Conservation (phyloP, 1,140 invertebrate genomes). For the Hirudo medicinalis region DNA sequence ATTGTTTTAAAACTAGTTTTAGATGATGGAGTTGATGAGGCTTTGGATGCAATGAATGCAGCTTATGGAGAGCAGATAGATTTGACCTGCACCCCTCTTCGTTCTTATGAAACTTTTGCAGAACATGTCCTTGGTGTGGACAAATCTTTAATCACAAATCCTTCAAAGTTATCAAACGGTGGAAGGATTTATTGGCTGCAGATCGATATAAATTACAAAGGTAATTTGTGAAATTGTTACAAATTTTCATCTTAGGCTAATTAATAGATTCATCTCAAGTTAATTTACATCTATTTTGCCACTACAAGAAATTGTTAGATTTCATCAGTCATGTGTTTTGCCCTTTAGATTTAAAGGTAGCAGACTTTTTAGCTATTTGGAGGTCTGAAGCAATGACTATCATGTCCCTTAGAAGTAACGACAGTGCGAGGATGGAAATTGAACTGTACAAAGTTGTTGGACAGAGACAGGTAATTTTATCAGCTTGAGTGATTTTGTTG, state of each 20-base stretch:
- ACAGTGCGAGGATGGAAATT: constrained; percentile 11
- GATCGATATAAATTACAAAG: constrained; percentile 18
- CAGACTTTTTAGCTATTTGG: constrained; percentile 11
- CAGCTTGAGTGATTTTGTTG: too few relatives aligned
- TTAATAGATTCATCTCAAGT: too few relatives aligned
- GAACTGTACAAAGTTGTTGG: constrained; percentile 20
- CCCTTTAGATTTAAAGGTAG: constrained; percentile 5
- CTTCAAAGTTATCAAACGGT: neutral
- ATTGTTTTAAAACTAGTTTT: constrained; percentile 9
- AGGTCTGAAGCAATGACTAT: constrained; percentile 15
- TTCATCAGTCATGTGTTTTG: neutral
- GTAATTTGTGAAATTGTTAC: neutral
- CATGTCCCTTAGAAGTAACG: constrained; percentile 12
- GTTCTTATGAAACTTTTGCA: constrained; percentile 20
- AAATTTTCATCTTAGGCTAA: too few relatives aligned
- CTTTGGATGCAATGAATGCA: constrained; percentile 1
- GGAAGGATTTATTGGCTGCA: constrained; percentile 18
- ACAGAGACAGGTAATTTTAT: constrained; percentile 13
- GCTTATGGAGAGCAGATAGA: constrained; percentile 16
- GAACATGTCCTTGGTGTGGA: constrained; percentile 19
- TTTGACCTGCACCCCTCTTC: constrained; percentile 13
- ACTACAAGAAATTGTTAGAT: neutral
- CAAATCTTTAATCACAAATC: constrained; percentile 2
- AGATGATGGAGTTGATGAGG: constrained; percentile 11
- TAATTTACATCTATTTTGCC: too few relatives aligned